phyloP scores from a whole-genome alignment of 2,888 invertebrate genomes.

The Nephrotoma guestfalica region DNA sequence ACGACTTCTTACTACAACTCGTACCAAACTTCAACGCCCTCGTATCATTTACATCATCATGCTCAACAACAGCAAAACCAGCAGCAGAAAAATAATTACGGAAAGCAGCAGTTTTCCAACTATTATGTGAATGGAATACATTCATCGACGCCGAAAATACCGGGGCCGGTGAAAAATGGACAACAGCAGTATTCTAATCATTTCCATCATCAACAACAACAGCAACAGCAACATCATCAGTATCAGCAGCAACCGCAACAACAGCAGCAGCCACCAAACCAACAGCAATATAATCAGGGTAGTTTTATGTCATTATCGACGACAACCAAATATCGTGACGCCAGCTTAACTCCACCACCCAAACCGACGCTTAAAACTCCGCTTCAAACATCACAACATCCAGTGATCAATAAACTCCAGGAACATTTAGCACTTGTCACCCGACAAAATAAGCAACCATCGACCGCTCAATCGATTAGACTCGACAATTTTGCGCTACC shows the following conservation, averaged over 20 bases:
- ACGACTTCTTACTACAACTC: conserved; percentile 11
- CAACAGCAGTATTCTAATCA: conserved; percentile 3
- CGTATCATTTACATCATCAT: conserved; percentile 5
- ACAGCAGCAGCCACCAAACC: background rate
- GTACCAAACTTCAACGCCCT: background rate
- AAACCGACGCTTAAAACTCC: background rate
- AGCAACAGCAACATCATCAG: conserved; percentile 2
- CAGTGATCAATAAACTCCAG: conserved; percentile 11
- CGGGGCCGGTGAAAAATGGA: background rate
- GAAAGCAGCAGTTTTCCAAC: conserved; percentile 10
- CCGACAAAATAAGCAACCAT: background rate
- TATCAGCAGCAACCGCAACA: background rate
- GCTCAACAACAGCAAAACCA: background rate
- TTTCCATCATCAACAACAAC: background rate
- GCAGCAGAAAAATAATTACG: conserved; percentile 2
- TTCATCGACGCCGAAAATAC: conserved; percentile 8
- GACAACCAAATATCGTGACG: conserved; percentile 7
- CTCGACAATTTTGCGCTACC: background rate
- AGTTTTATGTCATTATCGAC: background rate
- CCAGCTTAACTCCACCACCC: conserved; percentile 9
- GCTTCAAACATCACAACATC: conserved; percentile 9
- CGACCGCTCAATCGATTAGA: conserved; percentile 1
- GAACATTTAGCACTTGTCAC: conserved; percentile 11
- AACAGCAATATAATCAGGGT: background rate
- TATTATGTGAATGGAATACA: conserved; percentile 10